Percentiles rank a stretch among this genome's conserved stretches.
phyloP scores from a whole-genome alignment of 2,797 vertebrate species.

The Pipistrellus kuhlii region DNA sequence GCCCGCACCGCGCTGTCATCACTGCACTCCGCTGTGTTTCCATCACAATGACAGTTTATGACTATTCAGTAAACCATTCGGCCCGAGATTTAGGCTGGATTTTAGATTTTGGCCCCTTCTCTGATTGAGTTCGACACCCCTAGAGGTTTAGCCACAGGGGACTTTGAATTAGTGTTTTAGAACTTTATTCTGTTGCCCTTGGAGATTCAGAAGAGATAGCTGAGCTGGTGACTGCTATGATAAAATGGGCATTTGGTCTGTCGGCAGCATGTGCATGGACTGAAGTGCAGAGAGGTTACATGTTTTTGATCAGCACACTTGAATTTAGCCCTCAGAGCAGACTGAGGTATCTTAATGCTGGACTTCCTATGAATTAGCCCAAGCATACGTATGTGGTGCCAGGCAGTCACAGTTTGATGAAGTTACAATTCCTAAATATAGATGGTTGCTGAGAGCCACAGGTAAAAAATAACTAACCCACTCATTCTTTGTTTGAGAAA shows the following conservation, averaged over 20 bases:
- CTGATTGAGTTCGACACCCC: too few species aligned
- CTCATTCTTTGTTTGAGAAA: neutral
- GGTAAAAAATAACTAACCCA: neutral
- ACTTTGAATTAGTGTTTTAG: neutral
- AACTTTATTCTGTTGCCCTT: constrained; percentile 22
- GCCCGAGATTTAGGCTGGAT: too few species aligned
- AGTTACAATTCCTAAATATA: neutral
- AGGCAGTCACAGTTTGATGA: neutral
- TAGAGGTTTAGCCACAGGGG: neutral
- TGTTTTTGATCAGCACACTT: neutral
- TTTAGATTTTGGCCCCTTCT: too few species aligned
- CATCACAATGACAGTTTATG: too few species aligned
- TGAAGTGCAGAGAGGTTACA: neutral
- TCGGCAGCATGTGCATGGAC: neutral
- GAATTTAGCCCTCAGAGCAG: neutral
- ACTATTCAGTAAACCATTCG: too few species aligned
- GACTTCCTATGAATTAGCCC: neutral
- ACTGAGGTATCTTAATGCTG: neutral
- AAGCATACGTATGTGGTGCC: neutral
- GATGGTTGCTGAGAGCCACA: neutral
- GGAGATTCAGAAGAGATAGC: neutral
- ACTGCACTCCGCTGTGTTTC: too few species aligned
- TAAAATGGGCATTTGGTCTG: neutral
- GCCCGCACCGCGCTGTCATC: too few species aligned
- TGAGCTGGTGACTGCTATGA: neutral